Percentiles rank a stretch among this genome's conserved stretches.
Conservation (phyloP, 2,113 vertebrate species). For the Forbesichthys agassizii region DNA sequence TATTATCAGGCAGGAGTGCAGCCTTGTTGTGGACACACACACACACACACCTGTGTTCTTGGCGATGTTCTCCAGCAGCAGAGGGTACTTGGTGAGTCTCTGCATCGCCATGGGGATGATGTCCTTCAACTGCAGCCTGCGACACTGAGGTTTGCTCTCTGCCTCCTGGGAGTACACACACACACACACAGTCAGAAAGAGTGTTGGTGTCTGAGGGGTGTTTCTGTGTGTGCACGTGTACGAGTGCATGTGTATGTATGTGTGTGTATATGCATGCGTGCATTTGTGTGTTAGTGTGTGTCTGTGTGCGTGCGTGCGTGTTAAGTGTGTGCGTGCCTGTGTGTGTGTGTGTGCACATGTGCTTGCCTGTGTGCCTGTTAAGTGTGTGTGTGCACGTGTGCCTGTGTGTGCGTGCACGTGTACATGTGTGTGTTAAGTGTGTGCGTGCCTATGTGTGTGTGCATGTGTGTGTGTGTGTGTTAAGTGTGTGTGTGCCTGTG, state of each 20-base stretch:
- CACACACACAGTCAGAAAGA: constrained; percentile 5
- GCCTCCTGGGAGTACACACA: constrained; percentile 80
- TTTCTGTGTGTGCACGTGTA: neutral
- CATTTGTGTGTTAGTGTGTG: neutral
- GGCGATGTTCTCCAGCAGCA: constrained; percentile 88
- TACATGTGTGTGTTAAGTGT: neutral
- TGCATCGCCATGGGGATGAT: constrained; percentile 94
- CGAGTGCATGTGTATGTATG: neutral
- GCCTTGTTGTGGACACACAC: neutral
- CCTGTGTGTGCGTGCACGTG: neutral
- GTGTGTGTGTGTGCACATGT: neutral
- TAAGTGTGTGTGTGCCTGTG: neutral
- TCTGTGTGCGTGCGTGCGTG: neutral
- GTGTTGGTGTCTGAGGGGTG: neutral
- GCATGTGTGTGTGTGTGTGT: neutral
- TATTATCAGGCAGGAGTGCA: no score
- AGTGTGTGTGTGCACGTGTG: neutral
- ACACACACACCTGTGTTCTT: constrained; percentile 77
- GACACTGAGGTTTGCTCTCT: constrained; percentile 85
- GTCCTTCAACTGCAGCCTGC: constrained; percentile 90
- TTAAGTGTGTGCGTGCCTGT: constrained; percentile 4
- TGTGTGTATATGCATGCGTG: neutral
- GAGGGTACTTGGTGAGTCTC: constrained; percentile 89
- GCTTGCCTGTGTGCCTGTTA: neutral
- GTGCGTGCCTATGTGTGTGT: neutral